Evolutionary conservation across 2,113 vertebrate species (phyloP).

Genomic region (Petrocephalus zakoni): DNA sequence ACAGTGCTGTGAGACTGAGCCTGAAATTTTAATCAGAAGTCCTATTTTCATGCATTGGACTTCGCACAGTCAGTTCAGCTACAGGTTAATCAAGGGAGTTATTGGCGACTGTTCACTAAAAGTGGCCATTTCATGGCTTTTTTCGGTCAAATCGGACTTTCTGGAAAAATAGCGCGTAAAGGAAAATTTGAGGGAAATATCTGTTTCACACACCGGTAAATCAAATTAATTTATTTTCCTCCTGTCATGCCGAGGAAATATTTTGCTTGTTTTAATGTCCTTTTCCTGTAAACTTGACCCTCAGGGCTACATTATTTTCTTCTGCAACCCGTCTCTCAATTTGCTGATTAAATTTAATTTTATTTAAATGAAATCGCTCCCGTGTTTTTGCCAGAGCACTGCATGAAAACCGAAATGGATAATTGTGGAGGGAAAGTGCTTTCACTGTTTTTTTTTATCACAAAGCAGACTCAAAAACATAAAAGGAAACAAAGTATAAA

Average conservation of each 20-base stretch:
- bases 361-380: conserved; percentile 48
- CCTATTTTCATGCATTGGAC: background rate
- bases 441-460: conserved; percentile 35
- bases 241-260: conserved; percentile 37
- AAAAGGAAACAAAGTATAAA: background rate
- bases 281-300: conserved; percentile 47
- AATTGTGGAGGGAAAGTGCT: conserved; percentile 35
- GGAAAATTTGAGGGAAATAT: conserved; percentile 1
- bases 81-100: conserved; percentile 21
- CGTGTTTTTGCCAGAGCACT: conserved; percentile 23
- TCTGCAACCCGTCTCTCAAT: conserved; percentile 1
- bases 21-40: background rate
- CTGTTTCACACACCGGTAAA: conserved; percentile 28
- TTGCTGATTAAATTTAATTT: conserved; percentile 46
- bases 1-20: background rate
- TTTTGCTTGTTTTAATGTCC: conserved; percentile 48
- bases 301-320: conserved; percentile 27
- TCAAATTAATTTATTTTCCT: conserved; percentile 31
- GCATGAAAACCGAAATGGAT: conserved; percentile 12
- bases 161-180: background rate
- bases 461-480: conserved; percentile 18
- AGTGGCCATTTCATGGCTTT: background rate
- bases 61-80: background rate
- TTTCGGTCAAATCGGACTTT: background rate
- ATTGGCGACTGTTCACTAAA: background rate